Conservation (phyloP, 2,888 invertebrate genomes). For the Coenonympha arcania region DNA sequence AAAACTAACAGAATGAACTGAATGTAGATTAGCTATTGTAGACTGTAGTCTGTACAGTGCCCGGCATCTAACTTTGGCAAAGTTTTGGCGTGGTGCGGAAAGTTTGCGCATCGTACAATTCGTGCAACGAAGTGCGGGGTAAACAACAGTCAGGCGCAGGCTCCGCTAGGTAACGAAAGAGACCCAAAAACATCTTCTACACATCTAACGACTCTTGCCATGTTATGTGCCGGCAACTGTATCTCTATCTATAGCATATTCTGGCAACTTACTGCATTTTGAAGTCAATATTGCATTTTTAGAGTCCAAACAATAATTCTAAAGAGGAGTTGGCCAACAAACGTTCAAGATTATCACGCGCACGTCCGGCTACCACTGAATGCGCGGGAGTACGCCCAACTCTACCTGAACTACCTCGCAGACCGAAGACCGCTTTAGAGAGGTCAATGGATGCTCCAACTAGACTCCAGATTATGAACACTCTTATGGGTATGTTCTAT, state of each 20-base stretch:
- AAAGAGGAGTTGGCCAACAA: background rate
- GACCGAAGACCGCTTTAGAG: constrained; percentile 53
- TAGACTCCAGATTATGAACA: constrained; percentile 56
- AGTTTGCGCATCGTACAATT: no score
- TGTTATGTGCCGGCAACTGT: no score
- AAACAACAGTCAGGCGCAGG: no score
- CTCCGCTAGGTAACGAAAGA: no score
- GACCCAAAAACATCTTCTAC: no score
- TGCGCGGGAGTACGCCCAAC: constrained; percentile 46
- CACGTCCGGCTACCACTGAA: constrained; percentile 60
- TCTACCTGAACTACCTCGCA: constrained; percentile 35
- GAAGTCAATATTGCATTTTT: background rate
- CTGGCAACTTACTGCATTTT: background rate
- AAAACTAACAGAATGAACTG: no score
- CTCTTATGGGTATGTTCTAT: constrained; percentile 67
- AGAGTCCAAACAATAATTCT: background rate
- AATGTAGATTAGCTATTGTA: no score
- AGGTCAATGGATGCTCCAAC: constrained; percentile 40
- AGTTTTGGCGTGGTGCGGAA: no score
- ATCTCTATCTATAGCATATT: background rate
- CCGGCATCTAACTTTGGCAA: no score
- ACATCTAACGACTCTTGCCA: no score
- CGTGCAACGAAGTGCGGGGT: no score
- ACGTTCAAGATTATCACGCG: constrained; percentile 19
- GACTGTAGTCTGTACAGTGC: no score